Evolutionary conservation across 2,888 invertebrate species (phyloP).

Genomic region (Tachystola acroxantha): DNA sequence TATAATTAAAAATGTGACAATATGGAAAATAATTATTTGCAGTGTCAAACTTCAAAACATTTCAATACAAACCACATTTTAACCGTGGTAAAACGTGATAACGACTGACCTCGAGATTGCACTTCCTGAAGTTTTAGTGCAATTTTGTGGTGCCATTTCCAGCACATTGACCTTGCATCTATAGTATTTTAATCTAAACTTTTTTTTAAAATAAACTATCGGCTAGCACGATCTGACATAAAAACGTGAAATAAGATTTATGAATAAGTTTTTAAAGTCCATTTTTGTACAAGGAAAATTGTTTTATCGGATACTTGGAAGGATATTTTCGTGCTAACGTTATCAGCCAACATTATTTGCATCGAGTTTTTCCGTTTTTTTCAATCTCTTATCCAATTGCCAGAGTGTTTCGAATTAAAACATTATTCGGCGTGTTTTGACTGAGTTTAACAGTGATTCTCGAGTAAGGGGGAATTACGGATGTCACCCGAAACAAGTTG

Average conservation of each 20-base stretch:
- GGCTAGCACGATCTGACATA: constrained; percentile 41
- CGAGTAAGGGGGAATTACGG: too few relatives aligned
- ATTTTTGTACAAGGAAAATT: constrained; percentile 18
- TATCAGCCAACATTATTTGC: constrained; percentile 65
- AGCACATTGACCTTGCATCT: too few relatives aligned
- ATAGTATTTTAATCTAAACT: too few relatives aligned
- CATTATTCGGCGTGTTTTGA: constrained; percentile 58
- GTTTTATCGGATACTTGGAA: constrained; percentile 28
- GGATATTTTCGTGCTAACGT: constrained; percentile 47
- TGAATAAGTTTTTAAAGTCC: constrained; percentile 18
- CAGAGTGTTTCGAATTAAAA: constrained; percentile 64
- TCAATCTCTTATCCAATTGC: constrained; percentile 56
- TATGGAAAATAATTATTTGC: too few relatives aligned
- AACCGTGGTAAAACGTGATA: too few relatives aligned
- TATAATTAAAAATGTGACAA: too few relatives aligned
- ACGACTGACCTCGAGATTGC: too few relatives aligned
- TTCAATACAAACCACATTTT: too few relatives aligned
- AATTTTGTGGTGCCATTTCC: too few relatives aligned
- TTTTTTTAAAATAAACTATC: constrained; percentile 49
- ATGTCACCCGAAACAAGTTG: too few relatives aligned
- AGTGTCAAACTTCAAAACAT: too few relatives aligned
- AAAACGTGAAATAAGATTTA: not conserved
- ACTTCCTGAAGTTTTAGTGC: too few relatives aligned
- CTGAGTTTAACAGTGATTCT: constrained; percentile 54
- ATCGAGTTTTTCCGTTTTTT: constrained; percentile 59